These are phyloP conservation scores for Rattus norvegicus DNA, from an alignment of 2,113 vertebrate species.

Conservation along the genomic window GRCr8 NC_086036.1:2185501-2186000, in stretches of 20 bases:
- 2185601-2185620: neutral
- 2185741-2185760: too few relatives aligned
- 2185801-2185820: slow-evolving; percentile 10
- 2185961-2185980: slow-evolving; percentile 30
- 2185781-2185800: neutral
- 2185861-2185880: neutral
- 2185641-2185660: neutral
- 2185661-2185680: neutral
- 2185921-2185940: neutral
- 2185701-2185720: neutral
- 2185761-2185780: neutral
- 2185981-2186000: slow-evolving; percentile 19
- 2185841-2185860: neutral
- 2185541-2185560: neutral
- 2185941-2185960: neutral
- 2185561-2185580: neutral
- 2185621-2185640: neutral
- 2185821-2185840: neutral
- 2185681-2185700: neutral
- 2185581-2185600: neutral
- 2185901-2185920: neutral
- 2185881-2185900: neutral
- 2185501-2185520: neutral
- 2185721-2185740: neutral
- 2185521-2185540: slow-evolving; percentile 31